Percentiles rank a stretch among this genome's conserved stretches.
These are phyloP conservation scores for Xyliphius kryptos DNA, from an alignment of 2,113 vertebrate species.

Conservation along the genomic window DNA sequence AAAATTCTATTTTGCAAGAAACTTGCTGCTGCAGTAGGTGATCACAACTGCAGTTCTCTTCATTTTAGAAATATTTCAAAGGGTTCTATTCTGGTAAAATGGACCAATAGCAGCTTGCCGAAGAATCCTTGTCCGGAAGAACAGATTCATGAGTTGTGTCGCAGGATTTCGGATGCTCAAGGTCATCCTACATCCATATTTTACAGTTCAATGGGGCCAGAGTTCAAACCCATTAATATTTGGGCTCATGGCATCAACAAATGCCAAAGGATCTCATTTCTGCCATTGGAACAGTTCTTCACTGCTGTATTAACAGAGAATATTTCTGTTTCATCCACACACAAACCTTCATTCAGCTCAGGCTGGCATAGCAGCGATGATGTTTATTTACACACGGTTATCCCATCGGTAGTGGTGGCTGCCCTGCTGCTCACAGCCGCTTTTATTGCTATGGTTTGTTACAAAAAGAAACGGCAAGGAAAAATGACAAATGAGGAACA, in stretches of 20 bases:
- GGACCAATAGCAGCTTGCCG: conserved; percentile 88
- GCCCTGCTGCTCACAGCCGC: conserved; percentile 89
- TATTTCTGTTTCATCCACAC: conserved; percentile 46
- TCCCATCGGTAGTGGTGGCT: conserved; percentile 89
- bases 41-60: conserved; percentile 87
- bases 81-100: conserved; percentile 87
- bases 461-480: conserved; percentile 91
- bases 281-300: conserved; percentile 64
- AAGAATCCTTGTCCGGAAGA: conserved; percentile 81
- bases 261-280: conserved; percentile 76
- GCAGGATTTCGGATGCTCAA: conserved; percentile 71
- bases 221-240: conserved; percentile 80
- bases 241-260: conserved; percentile 74
- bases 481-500: conserved; percentile 95
- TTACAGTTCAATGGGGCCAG: conserved; percentile 77
- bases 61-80: conserved; percentile 77
- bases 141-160: conserved; percentile 75
- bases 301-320: too few relatives aligned
- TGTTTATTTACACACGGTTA: conserved; percentile 89
- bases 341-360: conserved; percentile 66
- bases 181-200: conserved; percentile 73
- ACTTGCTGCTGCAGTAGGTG: conserved; percentile 80
- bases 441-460: conserved; percentile 94
- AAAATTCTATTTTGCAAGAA: conserved; percentile 89
- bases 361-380: conserved; percentile 82